These are phyloP conservation scores for Anguilla anguilla DNA, from an alignment of 2,797 vertebrate genomes.

Conservation along the genomic window DNA sequence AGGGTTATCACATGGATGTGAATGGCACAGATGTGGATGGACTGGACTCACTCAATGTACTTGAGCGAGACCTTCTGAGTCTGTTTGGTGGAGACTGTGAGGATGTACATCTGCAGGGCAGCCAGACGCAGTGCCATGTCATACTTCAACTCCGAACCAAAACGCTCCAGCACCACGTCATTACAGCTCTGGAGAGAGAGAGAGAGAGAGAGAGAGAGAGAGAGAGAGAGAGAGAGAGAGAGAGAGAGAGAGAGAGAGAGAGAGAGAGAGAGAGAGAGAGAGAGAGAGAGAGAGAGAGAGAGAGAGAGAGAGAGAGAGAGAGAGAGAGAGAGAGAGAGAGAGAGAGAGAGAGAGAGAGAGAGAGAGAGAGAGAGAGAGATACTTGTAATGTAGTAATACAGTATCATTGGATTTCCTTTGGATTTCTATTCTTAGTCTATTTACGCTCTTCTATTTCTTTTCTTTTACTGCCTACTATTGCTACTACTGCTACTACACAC, in stretches of 20 bases:
- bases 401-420: no score
- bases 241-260: conserved; percentile 40
- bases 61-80: conserved; percentile 98
- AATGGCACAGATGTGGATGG: not conserved
- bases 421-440: not conserved
- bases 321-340: no score
- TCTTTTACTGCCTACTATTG: no score
- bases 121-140: conserved; percentile 93
- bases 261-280: no score
- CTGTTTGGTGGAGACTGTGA: conserved; percentile 94
- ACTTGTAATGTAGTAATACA: not conserved
- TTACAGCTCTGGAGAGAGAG: conserved; percentile 89
- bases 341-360: no score
- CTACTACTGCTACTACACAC: no score
- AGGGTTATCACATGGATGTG: not conserved
- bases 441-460: no score
- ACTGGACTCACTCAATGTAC: conserved; percentile 93
- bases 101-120: conserved; percentile 96
- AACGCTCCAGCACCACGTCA: conserved; percentile 94
- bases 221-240: conserved; percentile 8
- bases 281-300: no score
- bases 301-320: no score
- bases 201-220: conserved; percentile 43
- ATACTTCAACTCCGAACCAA: conserved; percentile 96
- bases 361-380: no score